Evolutionary conservation across 2,888 invertebrate species (phyloP), one percentile per base, ranked within the genome.

Genomic region (Chrysomela aeneicollis): DNA sequence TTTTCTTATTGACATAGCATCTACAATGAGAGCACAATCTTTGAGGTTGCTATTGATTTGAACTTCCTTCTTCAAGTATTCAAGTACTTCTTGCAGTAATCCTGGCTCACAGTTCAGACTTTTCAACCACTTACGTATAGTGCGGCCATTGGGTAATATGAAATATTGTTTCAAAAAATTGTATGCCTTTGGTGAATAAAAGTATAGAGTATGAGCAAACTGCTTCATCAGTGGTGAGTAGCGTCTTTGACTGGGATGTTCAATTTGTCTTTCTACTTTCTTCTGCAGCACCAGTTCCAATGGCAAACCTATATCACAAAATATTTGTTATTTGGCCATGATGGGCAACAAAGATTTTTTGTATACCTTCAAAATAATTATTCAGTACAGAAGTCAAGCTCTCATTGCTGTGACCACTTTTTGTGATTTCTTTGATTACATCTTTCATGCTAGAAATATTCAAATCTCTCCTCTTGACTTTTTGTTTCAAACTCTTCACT

Each of bases 131-230:
- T 61, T 67, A 15, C 72, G 32, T 17, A 74, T 72, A 8, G 71
- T 73, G 17, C 70, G n/a, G 30, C 59, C 66, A 64, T 69, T 68
- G 9, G 72, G 73, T 12, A 74, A 30, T n/a, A 54, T 35, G 65
- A 72, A 70, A 60, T 74, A 21, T 59, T 66, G 26, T 22, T 62
- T 35, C 22, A 73, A 17, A 64, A 71, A 73, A 50, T 68, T 65
- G 46, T 73, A 73, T 2, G 71, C 68, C 59, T 72, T 73, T 2
- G 73, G 72, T 3, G 70, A 74, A 63, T 71, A 70, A 63, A 72
- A 70, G 59, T 72, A 64, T 18, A 71, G 32, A n/a, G 66, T 71
- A 26, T 61, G 59, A n/a, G 67, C 64, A 64, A 70, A 69, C 55
- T 69, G 50, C 22, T 70, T 71, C 67, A 70, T 71, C 19, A 63